Percentiles rank a stretch among this genome's conserved stretches.
phyloP scores from a whole-genome alignment of 2,797 vertebrate species.

The Lycodopsis pacificus region DNA sequence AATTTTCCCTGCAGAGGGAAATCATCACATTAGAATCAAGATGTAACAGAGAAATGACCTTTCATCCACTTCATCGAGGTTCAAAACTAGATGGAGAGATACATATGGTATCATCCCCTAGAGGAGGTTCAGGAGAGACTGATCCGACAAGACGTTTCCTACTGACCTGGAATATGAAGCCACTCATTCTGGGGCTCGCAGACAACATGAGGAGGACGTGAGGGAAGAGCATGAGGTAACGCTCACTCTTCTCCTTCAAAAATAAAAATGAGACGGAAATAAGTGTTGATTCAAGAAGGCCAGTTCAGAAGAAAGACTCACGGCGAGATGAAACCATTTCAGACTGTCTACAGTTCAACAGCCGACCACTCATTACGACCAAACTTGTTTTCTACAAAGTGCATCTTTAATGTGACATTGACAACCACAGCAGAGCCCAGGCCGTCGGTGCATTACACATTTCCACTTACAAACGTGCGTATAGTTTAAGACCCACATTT shows the following conservation, averaged over 20 bases:
- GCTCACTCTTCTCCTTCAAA: constrained; percentile 94
- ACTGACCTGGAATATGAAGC: constrained; percentile 97
- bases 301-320: neutral
- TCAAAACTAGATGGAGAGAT: neutral
- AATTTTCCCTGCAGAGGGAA: constrained; percentile 89
- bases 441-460: neutral
- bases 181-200: constrained; percentile 98
- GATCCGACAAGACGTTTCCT: neutral
- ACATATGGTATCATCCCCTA: neutral
- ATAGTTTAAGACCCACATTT: neutral
- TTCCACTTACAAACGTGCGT: neutral
- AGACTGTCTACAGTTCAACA: neutral
- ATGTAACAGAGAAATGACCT: neutral
- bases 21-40: constrained; percentile 16
- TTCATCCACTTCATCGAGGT: neutral
- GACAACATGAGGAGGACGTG: constrained; percentile 96
- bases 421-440: neutral
- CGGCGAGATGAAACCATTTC: neutral
- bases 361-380: neutral
- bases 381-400: neutral
- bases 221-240: constrained; percentile 98
- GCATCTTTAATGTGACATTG: neutral
- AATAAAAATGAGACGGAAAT: neutral
- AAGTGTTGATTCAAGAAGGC: neutral
- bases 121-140: neutral